Evolutionary conservation across 1,140 invertebrate genomes (phyloP), one percentile per base, ranked within the genome.

Genomic region (Scaptodrosophila lebanonensis): DNA sequence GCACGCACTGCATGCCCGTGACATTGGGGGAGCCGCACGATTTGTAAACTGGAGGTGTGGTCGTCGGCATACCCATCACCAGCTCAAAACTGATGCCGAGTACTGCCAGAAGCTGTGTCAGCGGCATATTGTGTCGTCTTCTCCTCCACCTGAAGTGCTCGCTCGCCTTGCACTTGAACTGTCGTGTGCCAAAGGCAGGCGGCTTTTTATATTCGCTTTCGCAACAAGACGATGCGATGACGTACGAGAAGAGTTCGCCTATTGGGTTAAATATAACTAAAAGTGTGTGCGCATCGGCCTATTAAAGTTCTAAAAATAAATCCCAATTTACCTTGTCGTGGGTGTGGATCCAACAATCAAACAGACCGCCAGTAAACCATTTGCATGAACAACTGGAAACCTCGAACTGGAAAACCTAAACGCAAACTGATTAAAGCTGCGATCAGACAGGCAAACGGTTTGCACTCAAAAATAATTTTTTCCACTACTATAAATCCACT

Each of bases 261-360:
- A 79, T 79, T 72, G 51, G 29, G n/a, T 54, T 67, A 79, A 72
- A 79, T 79, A 79, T 72, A 79, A 50, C 52, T 47, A 38, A 29
- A 43, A 50, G 59, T 54, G 27, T 50, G 6, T 27, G 27, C 9
- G 30, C 27, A 15, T 16, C 0, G 38, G 22, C 18, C 20, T 15
- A 61, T 61, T 62, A 51, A 39, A 20, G 18, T 3, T 15, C 72
- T 77, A 63, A 56, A 76, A 76, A 76, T 76, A 76, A 35, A 3
- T 32, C n/a, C 2, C 53, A 33, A 13, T 11, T 38, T 22, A 45
- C 40, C 35, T 53, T 29, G 25, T 27, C 12, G 22, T 25, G 22
- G 22, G 22, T 4, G 22, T 25, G 8, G 22, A 25, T 0, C 16
- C 13, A 9, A 1, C 22, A 40, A 12, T 50, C 18, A 51, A 35